phyloP scores from a whole-genome alignment of 2,113 vertebrate species.

The Dicentrarchus labrax region DNA sequence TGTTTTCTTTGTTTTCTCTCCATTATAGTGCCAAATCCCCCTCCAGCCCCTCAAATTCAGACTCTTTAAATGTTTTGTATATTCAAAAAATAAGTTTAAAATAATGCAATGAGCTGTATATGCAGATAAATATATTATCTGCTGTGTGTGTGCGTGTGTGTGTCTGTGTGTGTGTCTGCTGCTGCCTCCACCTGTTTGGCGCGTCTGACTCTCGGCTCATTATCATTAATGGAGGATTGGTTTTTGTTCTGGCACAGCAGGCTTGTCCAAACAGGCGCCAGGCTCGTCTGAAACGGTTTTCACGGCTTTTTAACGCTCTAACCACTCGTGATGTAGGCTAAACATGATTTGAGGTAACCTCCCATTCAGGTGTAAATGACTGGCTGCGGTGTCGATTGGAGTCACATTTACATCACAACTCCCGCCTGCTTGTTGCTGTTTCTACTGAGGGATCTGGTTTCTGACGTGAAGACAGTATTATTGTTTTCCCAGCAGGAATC shows the following conservation, averaged over 20 bases:
- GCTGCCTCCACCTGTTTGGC: constrained; percentile 59
- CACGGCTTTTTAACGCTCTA: constrained; percentile 45
- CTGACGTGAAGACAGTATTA: constrained; percentile 22
- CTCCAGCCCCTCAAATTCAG: background rate
- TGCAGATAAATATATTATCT: background rate
- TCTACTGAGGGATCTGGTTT: constrained; percentile 54
- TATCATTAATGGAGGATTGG: constrained; percentile 59
- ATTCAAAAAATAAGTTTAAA: background rate
- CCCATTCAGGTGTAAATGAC: constrained; percentile 80
- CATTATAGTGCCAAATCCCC: background rate
- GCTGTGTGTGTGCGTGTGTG: too few relatives aligned
- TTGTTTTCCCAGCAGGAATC: constrained; percentile 34
- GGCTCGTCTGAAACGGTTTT: constrained; percentile 60
- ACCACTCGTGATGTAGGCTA: constrained; percentile 58
- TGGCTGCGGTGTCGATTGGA: constrained; percentile 57
- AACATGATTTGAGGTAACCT: constrained; percentile 67
- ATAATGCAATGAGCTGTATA: background rate
- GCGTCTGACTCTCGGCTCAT: constrained; percentile 58
- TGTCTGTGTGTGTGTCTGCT: background rate
- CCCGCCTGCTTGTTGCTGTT: constrained; percentile 19
- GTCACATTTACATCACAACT: constrained; percentile 74
- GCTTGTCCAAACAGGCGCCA: constrained; percentile 86
- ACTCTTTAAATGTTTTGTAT: background rate
- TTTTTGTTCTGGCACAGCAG: constrained; percentile 76
- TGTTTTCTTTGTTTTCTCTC: background rate